Evolutionary conservation across 2,888 invertebrate genomes (phyloP).

Genomic region (Cerastis rubricosa): DNA sequence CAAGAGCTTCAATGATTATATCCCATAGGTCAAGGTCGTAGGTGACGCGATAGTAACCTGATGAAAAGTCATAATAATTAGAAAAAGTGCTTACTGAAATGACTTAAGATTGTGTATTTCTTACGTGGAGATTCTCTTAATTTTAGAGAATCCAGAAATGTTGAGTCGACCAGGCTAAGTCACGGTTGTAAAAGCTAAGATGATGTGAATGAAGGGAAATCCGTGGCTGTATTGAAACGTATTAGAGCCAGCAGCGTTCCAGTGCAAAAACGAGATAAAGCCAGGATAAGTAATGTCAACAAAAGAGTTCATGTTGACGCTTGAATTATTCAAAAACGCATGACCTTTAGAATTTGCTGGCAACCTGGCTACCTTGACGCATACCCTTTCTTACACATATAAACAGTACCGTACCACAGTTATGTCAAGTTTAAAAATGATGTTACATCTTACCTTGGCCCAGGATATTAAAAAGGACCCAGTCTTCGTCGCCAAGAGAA

Average conservation of each 20-base stretch:
- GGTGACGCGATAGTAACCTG: slow-evolving; percentile 93
- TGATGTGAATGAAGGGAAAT: not conserved
- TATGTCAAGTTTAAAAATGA: not conserved
- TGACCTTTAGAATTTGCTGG: not conserved
- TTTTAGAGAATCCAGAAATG: not conserved
- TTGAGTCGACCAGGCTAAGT: no score
- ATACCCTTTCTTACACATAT: not conserved
- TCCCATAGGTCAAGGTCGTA: slow-evolving; percentile 93
- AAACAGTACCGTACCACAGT: not conserved
- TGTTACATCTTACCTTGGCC: slow-evolving; percentile 80
- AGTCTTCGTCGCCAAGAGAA: slow-evolving; percentile 80
- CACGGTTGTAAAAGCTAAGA: not conserved
- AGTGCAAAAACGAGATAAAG: not conserved
- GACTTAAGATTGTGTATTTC: not conserved
- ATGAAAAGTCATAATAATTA: not conserved
- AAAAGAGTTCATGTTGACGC: not conserved
- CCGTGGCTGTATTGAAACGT: not conserved
- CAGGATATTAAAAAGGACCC: slow-evolving; percentile 84
- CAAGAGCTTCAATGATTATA: slow-evolving; percentile 90
- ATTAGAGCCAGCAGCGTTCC: not conserved
- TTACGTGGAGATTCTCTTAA: not conserved
- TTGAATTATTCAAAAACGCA: not conserved
- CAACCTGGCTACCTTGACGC: not conserved
- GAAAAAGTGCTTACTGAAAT: no score
- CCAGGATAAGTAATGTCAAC: not conserved